Base-by-base conservation (phyloP, 2,888 invertebrate genomes). In the Drosophila emarginata region DNA sequence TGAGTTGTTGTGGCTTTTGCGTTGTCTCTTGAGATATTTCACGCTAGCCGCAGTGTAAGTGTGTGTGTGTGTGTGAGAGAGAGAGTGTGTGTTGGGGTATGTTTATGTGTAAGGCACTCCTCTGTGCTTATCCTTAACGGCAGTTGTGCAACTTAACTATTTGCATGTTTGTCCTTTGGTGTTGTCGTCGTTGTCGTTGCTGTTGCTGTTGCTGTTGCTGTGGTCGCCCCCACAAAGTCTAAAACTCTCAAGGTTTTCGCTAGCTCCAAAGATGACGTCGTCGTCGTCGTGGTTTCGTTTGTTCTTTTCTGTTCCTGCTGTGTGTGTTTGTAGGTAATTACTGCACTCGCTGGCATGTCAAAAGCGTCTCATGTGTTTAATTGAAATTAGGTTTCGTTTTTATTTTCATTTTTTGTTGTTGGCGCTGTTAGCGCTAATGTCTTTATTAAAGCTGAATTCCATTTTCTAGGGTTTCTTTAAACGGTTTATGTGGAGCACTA, bases 11-110 rank as follows among this genome's bases (percentile, higher is more conserved):
- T 64, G 78, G 84, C 70, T 79, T 77, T 65, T 70, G 59, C 67
- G 70, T 76, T 82, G 89, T 87, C 87, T 87, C 88, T 72, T 83
- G 89, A 89, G 87, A 86, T 89, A 88, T 74, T 79, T 75, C 72
- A 72, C 53, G 67, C 61, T 54, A 50, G 58, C 82, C 73, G 62
- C 67, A 63, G 6, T 23, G 36, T 54, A 36, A 61, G 52, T 32
- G 11, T 37, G 40, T 39, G 37, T 64, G 45, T 59, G 39, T 40
- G 60, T 37, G 62, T 67, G 64, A 5, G 26, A 6, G 23, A 4
- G 4, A 23, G 26, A 5, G 4, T 61, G 56, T 64, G 54, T 76
- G 36, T 11, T 32, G 0, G 7, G 0, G 32, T 32, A 9, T 32
- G 32, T 32, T 32, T 32, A 32, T 45, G 45, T 45, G 18, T 45